Evolutionary conservation across 30 jellyfish, hydroid and myxozoan species (phyloP).

Genomic region (Hydra vulgaris): DNA sequence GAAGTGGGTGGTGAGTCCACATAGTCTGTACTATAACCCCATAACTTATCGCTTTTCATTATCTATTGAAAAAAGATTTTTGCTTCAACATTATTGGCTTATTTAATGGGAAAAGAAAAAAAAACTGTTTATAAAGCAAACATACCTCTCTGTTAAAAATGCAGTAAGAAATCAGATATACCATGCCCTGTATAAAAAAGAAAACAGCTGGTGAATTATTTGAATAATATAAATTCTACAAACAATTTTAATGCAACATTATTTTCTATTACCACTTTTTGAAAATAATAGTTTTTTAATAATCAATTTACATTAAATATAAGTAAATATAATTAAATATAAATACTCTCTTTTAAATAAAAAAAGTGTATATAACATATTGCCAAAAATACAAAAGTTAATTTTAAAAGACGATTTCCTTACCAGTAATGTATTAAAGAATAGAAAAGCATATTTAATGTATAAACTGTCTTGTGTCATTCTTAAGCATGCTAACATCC

Average conservation of each 20-base stretch:
- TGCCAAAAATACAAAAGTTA: too few species aligned
- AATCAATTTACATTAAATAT: too few species aligned
- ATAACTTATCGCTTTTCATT: background rate
- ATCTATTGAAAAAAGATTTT: background rate
- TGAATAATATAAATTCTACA: too few species aligned
- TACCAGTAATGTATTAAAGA: constrained; percentile 41
- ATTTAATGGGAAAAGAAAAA: too few species aligned
- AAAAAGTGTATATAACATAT: too few species aligned
- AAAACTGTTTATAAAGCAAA: background rate
- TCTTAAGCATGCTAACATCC: constrained; percentile 21
- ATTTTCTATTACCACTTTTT: too few species aligned
- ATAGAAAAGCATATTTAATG: constrained; percentile 28
- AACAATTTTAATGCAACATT: too few species aligned
- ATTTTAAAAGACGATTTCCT: background rate
- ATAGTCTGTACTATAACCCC: background rate
- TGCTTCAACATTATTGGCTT: too few species aligned
- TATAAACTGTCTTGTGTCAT: background rate
- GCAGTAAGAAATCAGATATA: constrained; percentile 3
- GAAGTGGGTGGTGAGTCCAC: background rate
- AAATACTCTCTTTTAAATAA: too few species aligned
- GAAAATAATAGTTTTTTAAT: too few species aligned
- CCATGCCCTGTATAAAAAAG: constrained; percentile 20
- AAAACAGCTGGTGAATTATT: too few species aligned
- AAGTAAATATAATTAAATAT: too few species aligned
- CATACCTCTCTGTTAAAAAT: constrained; percentile 20